Evolutionary conservation across 2,113 vertebrate species (phyloP).

Genomic region (Gnathonemus echidnorhynchus): DNA sequence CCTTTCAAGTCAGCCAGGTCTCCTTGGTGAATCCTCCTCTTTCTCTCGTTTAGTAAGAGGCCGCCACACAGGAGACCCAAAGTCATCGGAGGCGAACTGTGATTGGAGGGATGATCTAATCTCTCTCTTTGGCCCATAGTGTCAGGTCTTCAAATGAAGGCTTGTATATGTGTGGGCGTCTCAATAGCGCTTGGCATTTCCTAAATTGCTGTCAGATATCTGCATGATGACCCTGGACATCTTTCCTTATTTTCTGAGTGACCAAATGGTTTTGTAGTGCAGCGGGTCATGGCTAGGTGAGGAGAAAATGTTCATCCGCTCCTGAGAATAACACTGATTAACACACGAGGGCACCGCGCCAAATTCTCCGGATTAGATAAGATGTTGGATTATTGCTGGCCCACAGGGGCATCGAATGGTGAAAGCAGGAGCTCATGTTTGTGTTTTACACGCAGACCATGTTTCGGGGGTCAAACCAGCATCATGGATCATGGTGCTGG

Average conservation of each 20-base stretch:
- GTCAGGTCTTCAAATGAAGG: background rate
- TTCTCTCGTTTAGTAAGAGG: background rate
- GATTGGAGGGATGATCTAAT: background rate
- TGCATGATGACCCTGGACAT: background rate
- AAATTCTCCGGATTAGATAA: background rate
- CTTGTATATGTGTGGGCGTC: background rate
- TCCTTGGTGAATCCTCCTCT: background rate
- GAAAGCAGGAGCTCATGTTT: background rate
- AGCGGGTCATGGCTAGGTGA: background rate
- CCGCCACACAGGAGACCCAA: background rate
- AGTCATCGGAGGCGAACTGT: background rate
- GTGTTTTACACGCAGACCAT: background rate
- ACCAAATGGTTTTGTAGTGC: background rate
- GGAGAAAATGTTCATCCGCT: background rate
- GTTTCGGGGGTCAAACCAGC: background rate
- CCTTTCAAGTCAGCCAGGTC: background rate
- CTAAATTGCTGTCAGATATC: background rate
- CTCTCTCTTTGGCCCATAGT: background rate
- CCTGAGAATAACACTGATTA: background rate
- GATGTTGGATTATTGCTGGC: background rate
- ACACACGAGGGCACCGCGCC: background rate
- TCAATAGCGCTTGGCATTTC: background rate
- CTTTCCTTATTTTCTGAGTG: background rate
- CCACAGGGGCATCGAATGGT: background rate
- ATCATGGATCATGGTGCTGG: background rate